Evolutionary conservation across 2,888 invertebrate genomes (phyloP).

Genomic region (Ceriagrion tenellum): DNA sequence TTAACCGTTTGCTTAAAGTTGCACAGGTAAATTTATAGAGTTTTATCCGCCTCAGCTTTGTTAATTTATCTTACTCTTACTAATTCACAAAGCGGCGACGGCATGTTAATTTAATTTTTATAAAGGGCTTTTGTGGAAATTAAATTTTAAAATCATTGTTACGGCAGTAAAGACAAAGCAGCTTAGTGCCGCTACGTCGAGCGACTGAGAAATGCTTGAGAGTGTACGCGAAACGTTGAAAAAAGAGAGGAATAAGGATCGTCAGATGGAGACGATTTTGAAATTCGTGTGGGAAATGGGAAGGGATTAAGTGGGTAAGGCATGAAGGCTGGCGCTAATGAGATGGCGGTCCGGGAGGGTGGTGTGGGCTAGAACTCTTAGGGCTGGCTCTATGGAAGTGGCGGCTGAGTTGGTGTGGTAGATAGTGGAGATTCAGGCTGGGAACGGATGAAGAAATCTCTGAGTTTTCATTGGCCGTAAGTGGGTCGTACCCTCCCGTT

Average conservation of each 20-base stretch:
- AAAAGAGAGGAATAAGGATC: not conserved
- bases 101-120: not conserved
- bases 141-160: not conserved
- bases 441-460: not conserved
- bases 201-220: not conserved
- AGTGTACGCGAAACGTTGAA: not conserved
- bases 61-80: too few relatives aligned
- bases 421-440: not conserved
- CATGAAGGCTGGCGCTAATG: conserved; percentile 30
- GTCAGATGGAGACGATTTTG: conserved; percentile 24
- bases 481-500: not conserved
- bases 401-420: not conserved
- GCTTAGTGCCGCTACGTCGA: not conserved
- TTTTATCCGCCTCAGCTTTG: too few relatives aligned
- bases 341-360: not conserved
- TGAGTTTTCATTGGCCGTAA: conserved; percentile 29
- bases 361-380: too few relatives aligned
- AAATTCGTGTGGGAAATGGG: not conserved
- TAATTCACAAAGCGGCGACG: too few relatives aligned
- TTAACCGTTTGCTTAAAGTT: too few relatives aligned
- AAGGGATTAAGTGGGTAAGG: not conserved
- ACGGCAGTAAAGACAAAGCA: not conserved
- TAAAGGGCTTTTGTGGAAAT: not conserved
- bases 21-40: too few relatives aligned
- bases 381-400: not conserved